Conservation (phyloP, 2,888 invertebrate species). For the Pherbina coryleti region DNA sequence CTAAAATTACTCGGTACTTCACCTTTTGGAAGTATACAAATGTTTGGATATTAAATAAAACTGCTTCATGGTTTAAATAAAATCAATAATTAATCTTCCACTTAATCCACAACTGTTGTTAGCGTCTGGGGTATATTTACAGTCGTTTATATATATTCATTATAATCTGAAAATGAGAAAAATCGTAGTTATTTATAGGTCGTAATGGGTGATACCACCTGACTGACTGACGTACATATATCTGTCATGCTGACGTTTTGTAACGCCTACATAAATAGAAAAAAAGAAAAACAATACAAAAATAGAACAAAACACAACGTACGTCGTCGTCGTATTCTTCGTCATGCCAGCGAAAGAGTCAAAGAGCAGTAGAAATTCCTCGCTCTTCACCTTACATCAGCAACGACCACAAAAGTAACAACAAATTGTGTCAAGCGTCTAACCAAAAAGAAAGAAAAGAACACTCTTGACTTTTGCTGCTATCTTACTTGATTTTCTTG, state of each 20-base stretch:
- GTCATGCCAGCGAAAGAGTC: not conserved
- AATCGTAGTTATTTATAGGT: constrained; percentile 13
- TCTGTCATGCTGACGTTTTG: constrained; percentile 22
- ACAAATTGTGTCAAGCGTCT: constrained; percentile 10
- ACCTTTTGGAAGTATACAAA: no score
- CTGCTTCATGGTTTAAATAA: no score
- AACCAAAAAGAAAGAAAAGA: not conserved
- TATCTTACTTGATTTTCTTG: not conserved
- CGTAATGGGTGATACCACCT: constrained; percentile 18
- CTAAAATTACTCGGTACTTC: no score
- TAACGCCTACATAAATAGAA: constrained; percentile 19
- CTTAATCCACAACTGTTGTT: no score
- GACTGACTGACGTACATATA: constrained; percentile 5
- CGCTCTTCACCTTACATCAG: not conserved
- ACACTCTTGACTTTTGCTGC: constrained; percentile 6
- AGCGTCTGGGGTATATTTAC: no score
- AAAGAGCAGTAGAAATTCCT: constrained; percentile 16
- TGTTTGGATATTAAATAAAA: no score
- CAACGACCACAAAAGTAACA: not conserved
- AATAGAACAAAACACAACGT: not conserved
- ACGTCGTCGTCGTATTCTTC: no score
- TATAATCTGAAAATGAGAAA: not conserved
- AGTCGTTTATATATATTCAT: no score
- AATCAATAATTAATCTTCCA: no score
- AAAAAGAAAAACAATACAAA: not conserved